phyloP scores from a whole-genome alignment of 1,140 invertebrate genomes.

The Grapholita molesta region DNA sequence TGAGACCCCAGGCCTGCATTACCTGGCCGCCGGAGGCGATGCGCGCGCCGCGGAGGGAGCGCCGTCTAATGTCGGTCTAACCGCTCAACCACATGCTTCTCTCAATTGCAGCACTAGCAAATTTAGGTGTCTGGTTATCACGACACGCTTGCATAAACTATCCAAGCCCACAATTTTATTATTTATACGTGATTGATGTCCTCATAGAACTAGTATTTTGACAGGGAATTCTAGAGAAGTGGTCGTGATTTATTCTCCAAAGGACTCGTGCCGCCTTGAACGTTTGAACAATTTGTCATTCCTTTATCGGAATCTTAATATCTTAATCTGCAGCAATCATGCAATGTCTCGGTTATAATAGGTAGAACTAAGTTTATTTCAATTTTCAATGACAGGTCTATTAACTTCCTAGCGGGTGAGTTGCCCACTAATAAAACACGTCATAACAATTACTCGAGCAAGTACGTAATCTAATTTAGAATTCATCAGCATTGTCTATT shows the following conservation, averaged over 20 bases:
- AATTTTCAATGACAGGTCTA: slow-evolving; percentile 15
- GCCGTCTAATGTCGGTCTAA: slow-evolving; percentile 15
- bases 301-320: slow-evolving; percentile 7
- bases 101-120: neutral
- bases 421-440: slow-evolving; percentile 47
- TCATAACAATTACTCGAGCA: slow-evolving; percentile 57
- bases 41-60: slow-evolving; percentile 26
- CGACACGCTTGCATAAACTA: slow-evolving; percentile 14
- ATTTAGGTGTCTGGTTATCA: slow-evolving; percentile 16
- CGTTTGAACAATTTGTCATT: slow-evolving; percentile 10
- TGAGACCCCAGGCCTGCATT: slow-evolving; percentile 50
- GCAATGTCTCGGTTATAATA: slow-evolving; percentile 10
- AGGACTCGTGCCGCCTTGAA: slow-evolving; percentile 13
- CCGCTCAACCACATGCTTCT: slow-evolving; percentile 14
- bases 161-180: slow-evolving; percentile 3
- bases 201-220: slow-evolving; percentile 10
- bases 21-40: slow-evolving; percentile 42
- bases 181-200: slow-evolving; percentile 1
- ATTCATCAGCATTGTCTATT: slow-evolving; percentile 60
- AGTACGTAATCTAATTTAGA: slow-evolving; percentile 64
- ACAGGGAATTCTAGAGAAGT: slow-evolving; percentile 5
- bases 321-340: slow-evolving; percentile 13
- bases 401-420: slow-evolving; percentile 3
- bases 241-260: slow-evolving; percentile 7
- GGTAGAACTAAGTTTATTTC: slow-evolving; percentile 4